These are phyloP conservation scores for Bacillus rossius DNA, from an alignment of 1,140 invertebrate species.

Conservation along the genomic window DNA sequence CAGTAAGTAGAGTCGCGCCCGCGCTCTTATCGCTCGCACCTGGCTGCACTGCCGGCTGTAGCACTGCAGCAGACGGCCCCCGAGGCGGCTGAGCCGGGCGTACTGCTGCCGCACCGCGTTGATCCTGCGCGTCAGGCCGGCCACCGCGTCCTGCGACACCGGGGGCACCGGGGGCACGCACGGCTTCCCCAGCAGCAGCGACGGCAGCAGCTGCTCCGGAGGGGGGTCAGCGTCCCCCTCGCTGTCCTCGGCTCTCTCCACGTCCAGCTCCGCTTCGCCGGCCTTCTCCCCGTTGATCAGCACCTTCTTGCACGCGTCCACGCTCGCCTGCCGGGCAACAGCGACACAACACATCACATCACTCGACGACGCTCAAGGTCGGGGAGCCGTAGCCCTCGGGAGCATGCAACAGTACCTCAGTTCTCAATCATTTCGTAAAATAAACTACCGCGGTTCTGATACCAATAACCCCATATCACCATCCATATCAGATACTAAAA, in stretches of 20 bases:
- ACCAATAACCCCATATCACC: too few relatives aligned
- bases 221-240: background rate
- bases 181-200: constrained; percentile 11
- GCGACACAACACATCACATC: too few relatives aligned
- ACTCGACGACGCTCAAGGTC: too few relatives aligned
- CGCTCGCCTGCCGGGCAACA: background rate
- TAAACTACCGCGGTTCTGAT: too few relatives aligned
- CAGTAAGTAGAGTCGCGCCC: too few relatives aligned
- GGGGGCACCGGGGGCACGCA: background rate
- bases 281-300: background rate
- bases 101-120: constrained; percentile 51
- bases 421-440: too few relatives aligned
- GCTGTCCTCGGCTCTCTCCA: constrained; percentile 26
- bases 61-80: constrained; percentile 1
- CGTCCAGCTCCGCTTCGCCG: constrained; percentile 53
- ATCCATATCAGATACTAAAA: too few relatives aligned
- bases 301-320: background rate
- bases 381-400: too few relatives aligned
- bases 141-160: background rate
- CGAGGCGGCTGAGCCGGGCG: constrained; percentile 51
- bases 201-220: constrained; percentile 4
- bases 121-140: background rate
- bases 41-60: constrained; percentile 5
- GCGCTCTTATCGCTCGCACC: too few relatives aligned
- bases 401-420: background rate